Base-by-base conservation (phyloP, 2,888 invertebrate species). In the Epinotia brunnichana region DNA sequence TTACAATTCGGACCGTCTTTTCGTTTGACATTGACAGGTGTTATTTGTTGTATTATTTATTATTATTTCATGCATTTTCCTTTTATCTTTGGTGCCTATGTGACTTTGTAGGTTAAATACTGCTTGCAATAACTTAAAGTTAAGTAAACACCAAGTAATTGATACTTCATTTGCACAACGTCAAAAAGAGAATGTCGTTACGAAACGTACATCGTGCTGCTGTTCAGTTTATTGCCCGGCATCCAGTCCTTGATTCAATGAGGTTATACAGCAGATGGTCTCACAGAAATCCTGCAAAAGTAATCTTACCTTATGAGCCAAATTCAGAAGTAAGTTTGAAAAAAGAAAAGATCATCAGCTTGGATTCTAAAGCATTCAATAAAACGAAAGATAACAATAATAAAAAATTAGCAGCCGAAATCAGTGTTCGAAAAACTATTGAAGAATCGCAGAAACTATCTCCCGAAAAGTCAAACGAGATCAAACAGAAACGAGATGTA, bases 241-340 rank as follows among this genome's bases (percentile, higher is more conserved):
- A 79, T n/a, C 69, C 76, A 5, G 54, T 72, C 13, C 41, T 75
- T 69, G 73, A 71, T 74, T 79, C 81, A n/a, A 77, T 81, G 70
- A 87, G 90, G 81, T 86, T 83, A 79, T 91, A 91, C 76, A 81
- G 86, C 15, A 90, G 94, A 78, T 95, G 94, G 94, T 76, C 85
- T 74, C 93, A 94, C 78, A 93, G 95, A 70, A 87, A 81, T 71
- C 95, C 95, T 24, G 83, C 85, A 35, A 92, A 90, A 79, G 92
- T 95, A 56, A 78, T 94, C 41, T 87, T 95, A 67, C 93, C 94
- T 17, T 93, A 94, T 76, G 87, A 87, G 76, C 79, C 84, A 13
- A 82, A 83, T 48, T 75, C 82, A 2, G 84, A 88, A 75, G 77
- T 78, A 13, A 80, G 74, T 69, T 81, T 92, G 4, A 92, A 88